Evolutionary conservation across 2,888 invertebrate genomes (phyloP).

Genomic region (Amphipoea oculea): DNA sequence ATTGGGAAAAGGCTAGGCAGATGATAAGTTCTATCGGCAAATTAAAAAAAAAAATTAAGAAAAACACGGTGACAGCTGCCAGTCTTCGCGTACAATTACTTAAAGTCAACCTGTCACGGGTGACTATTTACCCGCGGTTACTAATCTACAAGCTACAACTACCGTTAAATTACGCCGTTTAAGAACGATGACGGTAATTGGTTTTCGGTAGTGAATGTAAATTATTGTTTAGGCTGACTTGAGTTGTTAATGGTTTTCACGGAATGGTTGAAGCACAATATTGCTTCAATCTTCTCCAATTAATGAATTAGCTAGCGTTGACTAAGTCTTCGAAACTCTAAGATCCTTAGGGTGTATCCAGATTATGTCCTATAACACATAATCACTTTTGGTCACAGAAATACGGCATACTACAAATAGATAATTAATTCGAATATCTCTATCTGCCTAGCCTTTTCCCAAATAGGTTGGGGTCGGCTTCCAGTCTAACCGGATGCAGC

Average conservation of each 20-base stretch:
- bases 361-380: not conserved
- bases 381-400: too few species aligned
- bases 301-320: not conserved
- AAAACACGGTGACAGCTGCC: conserved; percentile 55
- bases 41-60: conserved; percentile 32
- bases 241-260: conserved; percentile 18
- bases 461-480: too few species aligned
- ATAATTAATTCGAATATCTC: too few species aligned
- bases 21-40: conserved; percentile 29
- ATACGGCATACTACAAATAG: too few species aligned
- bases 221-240: conserved; percentile 38
- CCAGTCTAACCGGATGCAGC: too few species aligned
- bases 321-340: not conserved
- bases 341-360: not conserved
- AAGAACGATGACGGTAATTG: conserved; percentile 44
- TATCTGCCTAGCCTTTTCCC: too few species aligned
- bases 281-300: conserved; percentile 28
- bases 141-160: conserved; percentile 45
- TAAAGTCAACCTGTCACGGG: conserved; percentile 44
- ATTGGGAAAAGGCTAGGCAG: too few species aligned
- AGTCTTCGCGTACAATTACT: conserved; percentile 48
- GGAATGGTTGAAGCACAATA: conserved; percentile 4
- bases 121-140: conserved; percentile 55
- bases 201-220: conserved; percentile 38
- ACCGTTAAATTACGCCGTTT: conserved; percentile 38